Evolutionary conservation across 2,888 invertebrate genomes (phyloP), one percentile per base, ranked within the genome.

Genomic region (Cryptus armator): DNA sequence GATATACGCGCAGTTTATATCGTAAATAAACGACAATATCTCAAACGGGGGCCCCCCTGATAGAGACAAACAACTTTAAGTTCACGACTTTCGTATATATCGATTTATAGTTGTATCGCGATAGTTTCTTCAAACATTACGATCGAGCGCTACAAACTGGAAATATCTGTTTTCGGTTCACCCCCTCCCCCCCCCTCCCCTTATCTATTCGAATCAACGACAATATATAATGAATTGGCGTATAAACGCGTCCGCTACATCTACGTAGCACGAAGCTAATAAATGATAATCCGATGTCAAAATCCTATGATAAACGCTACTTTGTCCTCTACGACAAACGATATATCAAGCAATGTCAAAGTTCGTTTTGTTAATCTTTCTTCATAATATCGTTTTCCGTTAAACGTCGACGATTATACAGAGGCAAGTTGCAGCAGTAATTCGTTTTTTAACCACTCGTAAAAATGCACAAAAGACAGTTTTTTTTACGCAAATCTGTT

Each of bases 241-340:
- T 85, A 86, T 82, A 86, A 87, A 87, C 84, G 87, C 87, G 86
- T 86, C 78, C 76, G 88, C 88, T 89, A 89, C 86, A 85, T 71
- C 88, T 89, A 89, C 87, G 76, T 87, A 81, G 90, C 89, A 84
- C 86, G 62, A 91, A 90, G 91, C 90, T 88, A 89, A 82, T 78
- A 75, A 78, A 84, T 70, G 78, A 85, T 78, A 88, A 86, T 87
- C 85, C 85, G 78, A 86, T 76, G 75, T 84, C 77, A 76, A 85
- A 86, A 37, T 37, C 37, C 85, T 84, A 84, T 66, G 62, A 72
- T 70, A 81, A 74, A 81, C 44, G 66, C 76, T 76, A 80, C 64
- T 56, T 80, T 64, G 68, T 71, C 48, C 32, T 48, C 66, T 79
- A 82, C 78, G 84, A 82, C 81, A 82, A 85, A 75, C 78, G 68